Conservation (phyloP, 2,113 vertebrate genomes). For the Oncorhynchus tshawytscha region DNA sequence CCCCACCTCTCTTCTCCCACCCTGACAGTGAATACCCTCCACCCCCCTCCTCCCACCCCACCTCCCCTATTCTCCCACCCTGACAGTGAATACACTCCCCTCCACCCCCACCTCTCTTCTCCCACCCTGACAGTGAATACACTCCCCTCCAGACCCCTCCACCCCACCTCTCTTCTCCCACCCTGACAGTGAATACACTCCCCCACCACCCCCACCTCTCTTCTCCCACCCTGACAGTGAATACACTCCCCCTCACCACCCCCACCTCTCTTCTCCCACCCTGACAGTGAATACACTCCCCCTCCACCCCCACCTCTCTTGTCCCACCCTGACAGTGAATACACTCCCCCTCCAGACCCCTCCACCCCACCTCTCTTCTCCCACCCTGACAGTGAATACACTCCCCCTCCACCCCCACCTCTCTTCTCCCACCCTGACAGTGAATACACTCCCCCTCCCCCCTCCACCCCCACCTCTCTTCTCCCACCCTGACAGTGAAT, state of each 20-base stretch:
- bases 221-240: slow-evolving; percentile 52
- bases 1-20: slow-evolving; percentile 3
- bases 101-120: background rate
- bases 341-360: background rate
- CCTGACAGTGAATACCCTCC: slow-evolving; percentile 52
- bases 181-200: background rate
- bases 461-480: background rate
- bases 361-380: background rate
- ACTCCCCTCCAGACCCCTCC: too few species aligned
- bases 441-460: slow-evolving; percentile 24
- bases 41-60: background rate
- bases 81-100: background rate
- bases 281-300: background rate
- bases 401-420: background rate
- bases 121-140: slow-evolving; percentile 56
- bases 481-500: background rate
- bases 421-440: slow-evolving; percentile 46
- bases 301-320: background rate
- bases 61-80: background rate
- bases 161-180: background rate
- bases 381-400: background rate
- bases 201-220: background rate
- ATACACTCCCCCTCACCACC: slow-evolving; percentile 6
- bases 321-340: slow-evolving; percentile 54
- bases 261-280: background rate